These are phyloP conservation scores for Scolanthus callimorphus DNA, from an alignment of 92 coral and sea anemone genomes.

Conservation along the genomic window DNA sequence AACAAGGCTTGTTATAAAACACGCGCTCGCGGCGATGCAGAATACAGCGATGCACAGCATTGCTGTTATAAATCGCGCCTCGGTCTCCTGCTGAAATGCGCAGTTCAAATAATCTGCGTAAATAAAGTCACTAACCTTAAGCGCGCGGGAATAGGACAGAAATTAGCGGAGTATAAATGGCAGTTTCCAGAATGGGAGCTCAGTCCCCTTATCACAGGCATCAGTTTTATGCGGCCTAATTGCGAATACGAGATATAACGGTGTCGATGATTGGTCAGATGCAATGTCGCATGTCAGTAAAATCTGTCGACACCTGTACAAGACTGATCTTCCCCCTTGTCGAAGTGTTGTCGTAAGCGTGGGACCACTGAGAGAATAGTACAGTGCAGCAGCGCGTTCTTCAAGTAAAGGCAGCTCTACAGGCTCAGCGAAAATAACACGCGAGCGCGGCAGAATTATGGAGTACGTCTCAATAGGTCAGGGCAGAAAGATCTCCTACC, in stretches of 20 bases:
- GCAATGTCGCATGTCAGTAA: constrained; percentile 32
- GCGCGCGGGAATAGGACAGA: too few relatives aligned
- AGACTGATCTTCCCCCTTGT: constrained; percentile 11
- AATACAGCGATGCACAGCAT: too few relatives aligned
- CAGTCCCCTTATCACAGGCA: constrained; percentile 33
- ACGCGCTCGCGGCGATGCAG: constrained; percentile 9
- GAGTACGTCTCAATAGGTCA: constrained; percentile 85
- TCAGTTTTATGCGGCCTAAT: constrained; percentile 31
- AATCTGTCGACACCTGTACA: constrained; percentile 18
- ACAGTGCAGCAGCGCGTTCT: too few relatives aligned
- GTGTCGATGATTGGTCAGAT: constrained; percentile 25
- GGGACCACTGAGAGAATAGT: background rate
- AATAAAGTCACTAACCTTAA: too few relatives aligned
- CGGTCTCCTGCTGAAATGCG: too few relatives aligned
- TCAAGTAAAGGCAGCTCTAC: background rate
- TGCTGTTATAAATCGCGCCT: too few relatives aligned
- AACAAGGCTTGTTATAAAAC: constrained; percentile 6
- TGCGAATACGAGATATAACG: constrained; percentile 22
- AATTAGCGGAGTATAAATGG: too few relatives aligned
- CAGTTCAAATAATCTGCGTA: too few relatives aligned
- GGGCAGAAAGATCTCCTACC: constrained; percentile 31
- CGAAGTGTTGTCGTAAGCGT: constrained; percentile 13
- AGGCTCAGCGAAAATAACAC: background rate
- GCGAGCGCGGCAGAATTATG: constrained; percentile 37
- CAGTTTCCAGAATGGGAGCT: constrained; percentile 3